Evolutionary conservation across 2,888 invertebrate genomes (phyloP).

Genomic region (Oxystoma pomonae): DNA sequence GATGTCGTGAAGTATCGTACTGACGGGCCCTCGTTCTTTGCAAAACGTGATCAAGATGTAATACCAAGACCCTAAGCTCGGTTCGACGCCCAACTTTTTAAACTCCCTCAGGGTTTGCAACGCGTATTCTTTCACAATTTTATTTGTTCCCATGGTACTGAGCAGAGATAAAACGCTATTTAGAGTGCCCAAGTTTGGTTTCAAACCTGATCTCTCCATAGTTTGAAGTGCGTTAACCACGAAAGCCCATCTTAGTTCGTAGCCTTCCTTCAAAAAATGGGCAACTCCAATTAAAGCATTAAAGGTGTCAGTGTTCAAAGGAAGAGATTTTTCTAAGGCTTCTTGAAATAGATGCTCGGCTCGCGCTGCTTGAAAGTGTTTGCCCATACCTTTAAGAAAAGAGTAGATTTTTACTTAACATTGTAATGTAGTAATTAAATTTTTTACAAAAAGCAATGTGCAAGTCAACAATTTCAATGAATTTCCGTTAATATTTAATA

Average conservation of each 20-base stretch:
- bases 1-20: constrained; percentile 64
- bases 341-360: constrained; percentile 63
- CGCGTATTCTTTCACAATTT: constrained; percentile 46
- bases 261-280: constrained; percentile 62
- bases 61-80: constrained; percentile 72
- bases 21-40: constrained; percentile 62
- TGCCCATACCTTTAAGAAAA: constrained; percentile 70
- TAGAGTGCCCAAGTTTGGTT: constrained; percentile 65
- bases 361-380: constrained; percentile 64
- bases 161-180: constrained; percentile 58
- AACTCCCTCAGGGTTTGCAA: constrained; percentile 61
- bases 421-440: too few relatives aligned
- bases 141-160: constrained; percentile 47
- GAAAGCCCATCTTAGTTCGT: constrained; percentile 59
- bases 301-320: constrained; percentile 62
- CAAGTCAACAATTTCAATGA: too few relatives aligned
- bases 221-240: constrained; percentile 57
- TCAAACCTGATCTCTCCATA: constrained; percentile 55
- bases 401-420: too few relatives aligned
- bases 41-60: constrained; percentile 67
- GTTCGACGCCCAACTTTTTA: constrained; percentile 62
- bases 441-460: too few relatives aligned
- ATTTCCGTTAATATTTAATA: too few relatives aligned
- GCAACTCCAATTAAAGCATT: constrained; percentile 63
- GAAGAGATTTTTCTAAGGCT: constrained; percentile 59